These are phyloP conservation scores for Leptodactylus fuscus DNA, from an alignment of 2,113 vertebrate genomes.

Conservation along the genomic window DNA sequence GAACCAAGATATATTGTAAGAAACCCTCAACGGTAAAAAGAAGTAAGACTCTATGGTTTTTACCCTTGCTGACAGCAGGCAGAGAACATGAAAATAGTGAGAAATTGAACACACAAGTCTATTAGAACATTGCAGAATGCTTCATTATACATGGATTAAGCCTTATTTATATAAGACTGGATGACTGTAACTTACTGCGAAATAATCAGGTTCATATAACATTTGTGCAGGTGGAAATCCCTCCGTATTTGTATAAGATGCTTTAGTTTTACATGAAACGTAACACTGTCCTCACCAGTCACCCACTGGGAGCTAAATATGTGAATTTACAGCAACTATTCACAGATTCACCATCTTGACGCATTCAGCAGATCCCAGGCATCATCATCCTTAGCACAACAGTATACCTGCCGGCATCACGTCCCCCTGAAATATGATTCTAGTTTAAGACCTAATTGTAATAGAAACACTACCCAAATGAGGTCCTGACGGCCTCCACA, in stretches of 20 bases:
- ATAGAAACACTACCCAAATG: constrained; percentile 26
- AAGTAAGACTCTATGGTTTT: neutral
- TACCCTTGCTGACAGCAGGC: neutral
- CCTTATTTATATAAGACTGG: neutral
- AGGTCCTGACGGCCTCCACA: constrained; percentile 14
- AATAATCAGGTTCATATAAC: neutral
- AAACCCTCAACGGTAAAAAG: neutral
- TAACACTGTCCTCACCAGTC: neutral
- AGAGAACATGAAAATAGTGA: neutral
- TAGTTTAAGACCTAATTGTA: constrained; percentile 32
- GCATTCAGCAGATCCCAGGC: neutral
- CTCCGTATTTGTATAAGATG: neutral
- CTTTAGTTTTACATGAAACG: neutral
- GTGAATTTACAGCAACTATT: neutral
- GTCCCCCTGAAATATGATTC: constrained; percentile 7
- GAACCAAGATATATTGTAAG: neutral
- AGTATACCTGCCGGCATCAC: neutral
- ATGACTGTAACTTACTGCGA: neutral
- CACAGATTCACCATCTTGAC: neutral
- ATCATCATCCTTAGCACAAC: neutral
- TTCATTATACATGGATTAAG: neutral
- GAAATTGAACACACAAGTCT: neutral
- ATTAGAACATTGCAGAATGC: neutral
- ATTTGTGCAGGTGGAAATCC: neutral
- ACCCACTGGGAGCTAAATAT: neutral